phyloP scores from a whole-genome alignment of 2,797 vertebrate species.

The Gadopsis marmoratus region DNA sequence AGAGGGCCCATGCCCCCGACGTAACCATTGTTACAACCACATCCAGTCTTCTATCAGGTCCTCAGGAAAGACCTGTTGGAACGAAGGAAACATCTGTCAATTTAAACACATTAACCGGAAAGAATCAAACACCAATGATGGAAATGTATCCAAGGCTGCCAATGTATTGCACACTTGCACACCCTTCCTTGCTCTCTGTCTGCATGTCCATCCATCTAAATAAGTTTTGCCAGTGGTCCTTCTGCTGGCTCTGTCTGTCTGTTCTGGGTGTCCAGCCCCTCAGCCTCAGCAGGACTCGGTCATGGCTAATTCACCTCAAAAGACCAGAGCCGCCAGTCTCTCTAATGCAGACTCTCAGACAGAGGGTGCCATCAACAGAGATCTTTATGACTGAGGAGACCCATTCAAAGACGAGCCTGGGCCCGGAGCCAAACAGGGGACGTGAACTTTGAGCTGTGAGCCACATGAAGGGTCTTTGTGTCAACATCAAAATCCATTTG shows the following conservation, averaged over 20 bases:
- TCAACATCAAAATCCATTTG: constrained; percentile 50
- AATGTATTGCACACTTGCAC: not conserved
- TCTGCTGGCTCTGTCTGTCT: constrained; percentile 37
- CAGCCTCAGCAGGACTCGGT: constrained; percentile 70
- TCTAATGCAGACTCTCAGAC: constrained; percentile 60
- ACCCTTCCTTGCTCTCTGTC: not conserved
- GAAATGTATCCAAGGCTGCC: not conserved
- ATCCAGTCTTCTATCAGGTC: constrained; percentile 64
- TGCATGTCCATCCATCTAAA: constrained; percentile 35
- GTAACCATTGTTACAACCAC: constrained; percentile 72
- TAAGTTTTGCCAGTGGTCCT: constrained; percentile 28
- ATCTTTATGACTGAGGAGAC: constrained; percentile 56
- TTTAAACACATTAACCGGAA: not conserved
- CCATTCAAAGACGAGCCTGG: constrained; percentile 57
- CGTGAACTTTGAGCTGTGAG: constrained; percentile 54
- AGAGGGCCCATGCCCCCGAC: constrained; percentile 65
- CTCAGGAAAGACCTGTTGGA: constrained; percentile 67
- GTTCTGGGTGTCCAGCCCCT: constrained; percentile 48
- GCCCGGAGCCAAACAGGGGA: constrained; percentile 48
- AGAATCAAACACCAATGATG: not conserved
- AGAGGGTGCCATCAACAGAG: constrained; percentile 54
- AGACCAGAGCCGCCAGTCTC: constrained; percentile 64
- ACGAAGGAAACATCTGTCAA: not conserved
- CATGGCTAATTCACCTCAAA: constrained; percentile 80
- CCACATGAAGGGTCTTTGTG: constrained; percentile 61